Evolutionary conservation across 2,113 vertebrate species (phyloP), one percentile per base, ranked within the genome.

Genomic region (Ramphastos sulfuratus): DNA sequence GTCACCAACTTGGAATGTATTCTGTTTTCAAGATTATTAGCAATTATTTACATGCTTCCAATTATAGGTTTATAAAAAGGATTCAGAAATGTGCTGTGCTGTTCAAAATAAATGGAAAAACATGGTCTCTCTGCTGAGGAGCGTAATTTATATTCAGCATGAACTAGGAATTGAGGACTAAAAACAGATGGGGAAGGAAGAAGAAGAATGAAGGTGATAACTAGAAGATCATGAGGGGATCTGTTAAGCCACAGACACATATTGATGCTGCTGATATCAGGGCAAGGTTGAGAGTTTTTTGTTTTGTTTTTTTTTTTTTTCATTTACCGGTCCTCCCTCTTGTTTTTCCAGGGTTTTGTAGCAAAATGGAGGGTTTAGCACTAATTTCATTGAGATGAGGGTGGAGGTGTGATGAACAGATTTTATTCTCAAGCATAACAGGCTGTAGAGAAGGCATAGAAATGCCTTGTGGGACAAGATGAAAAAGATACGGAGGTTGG

Each of bases 151-250:
- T 80, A 92, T 95, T 94, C 91, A 87, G 60, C 79, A 92, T 60
- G 64, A 89, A n/a, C 42, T 46, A 58, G 61, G 50, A 89, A 74
- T 60, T 39, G 27, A 89, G 79, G 80, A 80, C 76, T 61, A 83
- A 72, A 93, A 94, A 87, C 93, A 96, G 91, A 96, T 91, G 94
- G 94, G 74, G 55, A 94, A 88, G 73, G 65, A 80, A 89, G 63
- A 89, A 54, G 58, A 94, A 72, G 77, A 80, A 89, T 56, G 70
- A 90, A 87, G 82, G 82, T 90, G 90, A 75, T 50, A 69, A 31
- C 73, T 81, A 28, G 75, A 92, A 94, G 85, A 94, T 88, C 79
- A 54, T 10, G 44, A 80, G 94, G 65, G 37, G 85, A 92, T 87
- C 70, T 92, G 87, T 76, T 91, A 64, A 92, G 58, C 31, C 61